These are phyloP conservation scores for Sarcophaga bullata DNA, from an alignment of 1,140 invertebrate genomes.

Conservation along the genomic window DNA sequence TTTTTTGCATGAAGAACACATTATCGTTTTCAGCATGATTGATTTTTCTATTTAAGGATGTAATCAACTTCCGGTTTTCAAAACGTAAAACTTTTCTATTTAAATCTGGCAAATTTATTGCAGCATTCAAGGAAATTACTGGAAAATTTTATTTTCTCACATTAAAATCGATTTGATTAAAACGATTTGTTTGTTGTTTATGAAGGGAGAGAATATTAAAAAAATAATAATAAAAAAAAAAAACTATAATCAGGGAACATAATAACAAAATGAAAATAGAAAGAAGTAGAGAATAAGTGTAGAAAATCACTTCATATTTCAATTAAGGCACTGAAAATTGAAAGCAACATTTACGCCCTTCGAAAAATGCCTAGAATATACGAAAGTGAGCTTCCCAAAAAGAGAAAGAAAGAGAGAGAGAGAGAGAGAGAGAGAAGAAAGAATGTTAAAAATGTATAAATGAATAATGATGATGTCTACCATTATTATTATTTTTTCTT, in stretches of 20 bases:
- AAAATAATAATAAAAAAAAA: neutral
- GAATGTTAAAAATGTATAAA: slow-evolving; percentile 4
- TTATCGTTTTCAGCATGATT: slow-evolving; percentile 1
- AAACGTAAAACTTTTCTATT: neutral
- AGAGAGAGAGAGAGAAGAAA: neutral
- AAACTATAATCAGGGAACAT: neutral
- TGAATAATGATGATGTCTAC: neutral
- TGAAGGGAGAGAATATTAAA: too few species aligned
- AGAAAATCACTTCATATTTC: neutral
- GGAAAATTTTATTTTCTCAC: neutral
- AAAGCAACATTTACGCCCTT: neutral
- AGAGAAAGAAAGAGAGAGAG: neutral
- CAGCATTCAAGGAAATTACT: slow-evolving; percentile 1
- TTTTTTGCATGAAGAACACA: too few species aligned
- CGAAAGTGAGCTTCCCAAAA: neutral
- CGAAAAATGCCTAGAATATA: neutral
- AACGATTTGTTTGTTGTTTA: neutral
- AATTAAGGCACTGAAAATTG: neutral
- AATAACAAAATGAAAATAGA: neutral
- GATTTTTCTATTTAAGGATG: neutral
- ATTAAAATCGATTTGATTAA: neutral
- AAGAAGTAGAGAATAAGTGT: neutral
- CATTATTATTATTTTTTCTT: neutral
- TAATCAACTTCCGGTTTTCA: neutral
- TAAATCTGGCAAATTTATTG: neutral